These are phyloP conservation scores for Micoletzkya japonica DNA, from an alignment of 2,888 invertebrate species.

Conservation along the genomic window DNA sequence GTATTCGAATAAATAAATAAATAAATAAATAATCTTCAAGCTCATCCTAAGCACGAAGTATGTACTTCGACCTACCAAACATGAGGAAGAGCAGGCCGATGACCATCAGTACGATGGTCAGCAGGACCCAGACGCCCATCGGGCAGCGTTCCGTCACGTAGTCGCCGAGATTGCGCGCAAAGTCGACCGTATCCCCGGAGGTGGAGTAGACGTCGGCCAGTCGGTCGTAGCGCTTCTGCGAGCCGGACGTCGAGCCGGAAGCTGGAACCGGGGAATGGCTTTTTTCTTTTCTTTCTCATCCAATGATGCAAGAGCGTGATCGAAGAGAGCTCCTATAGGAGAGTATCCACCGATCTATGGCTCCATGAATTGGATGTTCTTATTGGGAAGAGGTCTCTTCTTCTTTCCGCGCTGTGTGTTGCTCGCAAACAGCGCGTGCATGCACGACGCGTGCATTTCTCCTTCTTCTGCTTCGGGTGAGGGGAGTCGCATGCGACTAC, in stretches of 20 bases:
- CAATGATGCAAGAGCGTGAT: too few relatives aligned
- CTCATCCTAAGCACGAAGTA: neutral
- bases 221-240: constrained; percentile 30
- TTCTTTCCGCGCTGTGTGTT: too few relatives aligned
- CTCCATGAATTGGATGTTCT: too few relatives aligned
- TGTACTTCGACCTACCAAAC: constrained; percentile 35
- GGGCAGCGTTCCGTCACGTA: constrained; percentile 56
- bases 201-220: constrained; percentile 51
- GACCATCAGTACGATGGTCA: constrained; percentile 27
- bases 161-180: constrained; percentile 52
- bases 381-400: too few relatives aligned
- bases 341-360: too few relatives aligned
- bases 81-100: constrained; percentile 40
- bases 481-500: too few relatives aligned
- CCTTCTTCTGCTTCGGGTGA: too few relatives aligned
- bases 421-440: too few relatives aligned
- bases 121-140: constrained; percentile 28
- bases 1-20: neutral
- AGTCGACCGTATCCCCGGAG: constrained; percentile 56
- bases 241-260: neutral
- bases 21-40: neutral
- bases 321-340: too few relatives aligned
- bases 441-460: too few relatives aligned
- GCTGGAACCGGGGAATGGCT: constrained; percentile 7
- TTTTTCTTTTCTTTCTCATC: too few relatives aligned